Evolutionary conservation across 2,888 invertebrate genomes (phyloP).

Genomic region (Diaprepes abbreviatus): DNA sequence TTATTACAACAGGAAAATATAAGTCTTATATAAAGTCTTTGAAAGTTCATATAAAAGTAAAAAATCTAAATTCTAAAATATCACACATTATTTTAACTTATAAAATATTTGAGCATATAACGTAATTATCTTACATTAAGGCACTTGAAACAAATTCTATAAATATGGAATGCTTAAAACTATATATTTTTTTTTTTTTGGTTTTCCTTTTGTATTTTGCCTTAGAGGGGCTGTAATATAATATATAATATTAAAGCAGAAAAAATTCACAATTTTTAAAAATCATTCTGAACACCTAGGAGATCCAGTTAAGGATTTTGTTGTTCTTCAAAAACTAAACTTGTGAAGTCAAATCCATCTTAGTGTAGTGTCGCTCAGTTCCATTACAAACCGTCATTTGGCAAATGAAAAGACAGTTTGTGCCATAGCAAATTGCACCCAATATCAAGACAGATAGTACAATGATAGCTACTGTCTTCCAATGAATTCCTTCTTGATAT

Average conservation of each 20-base stretch:
- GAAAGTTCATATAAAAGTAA: not conserved
- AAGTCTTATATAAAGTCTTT: constrained; percentile 5
- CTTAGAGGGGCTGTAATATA: not conserved
- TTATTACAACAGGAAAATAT: not conserved
- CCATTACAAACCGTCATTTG: constrained; percentile 31
- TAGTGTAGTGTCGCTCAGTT: constrained; percentile 33
- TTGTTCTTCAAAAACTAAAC: constrained; percentile 27
- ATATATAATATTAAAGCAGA: not conserved
- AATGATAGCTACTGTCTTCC: constrained; percentile 32
- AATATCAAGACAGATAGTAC: constrained; percentile 31
- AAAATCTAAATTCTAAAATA: constrained; percentile 10
- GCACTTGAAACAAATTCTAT: too few relatives aligned
- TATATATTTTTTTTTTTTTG: not conserved
- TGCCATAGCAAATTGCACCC: constrained; percentile 38
- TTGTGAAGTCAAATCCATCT: constrained; percentile 38
- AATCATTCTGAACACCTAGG: too few relatives aligned
- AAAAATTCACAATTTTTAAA: not conserved
- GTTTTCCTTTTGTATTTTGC: not conserved
- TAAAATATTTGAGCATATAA: constrained; percentile 9
- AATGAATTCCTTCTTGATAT: constrained; percentile 15
- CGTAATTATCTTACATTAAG: too few relatives aligned
- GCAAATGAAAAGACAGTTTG: constrained; percentile 39
- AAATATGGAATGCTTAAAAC: constrained; percentile 5
- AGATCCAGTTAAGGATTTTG: too few relatives aligned
- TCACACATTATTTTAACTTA: constrained; percentile 6